Conservation (phyloP, 2,113 vertebrate species). For the Sinocyclocheilus anophthalmus region DNA sequence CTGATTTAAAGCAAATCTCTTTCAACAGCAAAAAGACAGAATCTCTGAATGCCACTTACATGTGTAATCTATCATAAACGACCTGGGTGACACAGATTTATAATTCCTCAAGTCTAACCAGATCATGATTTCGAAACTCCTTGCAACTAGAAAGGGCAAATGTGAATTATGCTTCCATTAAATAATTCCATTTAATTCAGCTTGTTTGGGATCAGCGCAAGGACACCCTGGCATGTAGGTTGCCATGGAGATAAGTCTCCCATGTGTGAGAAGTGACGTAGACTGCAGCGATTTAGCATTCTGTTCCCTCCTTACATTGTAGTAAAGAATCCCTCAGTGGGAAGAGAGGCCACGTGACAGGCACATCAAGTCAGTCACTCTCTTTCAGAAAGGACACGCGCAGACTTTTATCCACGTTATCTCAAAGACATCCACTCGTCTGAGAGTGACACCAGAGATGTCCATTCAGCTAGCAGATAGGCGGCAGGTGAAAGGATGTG, state of each 20-base stretch:
- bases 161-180: conserved; percentile 52
- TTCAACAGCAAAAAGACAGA: background rate
- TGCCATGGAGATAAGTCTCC: conserved; percentile 70
- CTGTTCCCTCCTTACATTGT: conserved; percentile 41
- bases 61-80: background rate
- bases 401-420: conserved; percentile 57
- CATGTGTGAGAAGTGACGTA: conserved; percentile 65
- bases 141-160: background rate
- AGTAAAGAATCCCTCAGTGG: conserved; percentile 32
- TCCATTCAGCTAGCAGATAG: conserved; percentile 56
- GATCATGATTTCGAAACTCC: background rate
- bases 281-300: conserved; percentile 58
- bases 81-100: background rate
- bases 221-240: conserved; percentile 55
- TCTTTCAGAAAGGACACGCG: conserved; percentile 44
- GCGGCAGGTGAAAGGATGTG: conserved; percentile 43
- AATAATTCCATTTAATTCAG: conserved; percentile 64
- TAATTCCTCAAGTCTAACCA: background rate
- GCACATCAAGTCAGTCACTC: conserved; percentile 40
- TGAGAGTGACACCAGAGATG: conserved; percentile 50
- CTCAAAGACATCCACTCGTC: conserved; percentile 59
- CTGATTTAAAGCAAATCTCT: conserved; percentile 17
- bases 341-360: conserved; percentile 49
- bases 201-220: conserved; percentile 17
- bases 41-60: background rate